phyloP scores from a whole-genome alignment of 2,797 vertebrate species.

The Pseudotriccus pelzelni region DNA sequence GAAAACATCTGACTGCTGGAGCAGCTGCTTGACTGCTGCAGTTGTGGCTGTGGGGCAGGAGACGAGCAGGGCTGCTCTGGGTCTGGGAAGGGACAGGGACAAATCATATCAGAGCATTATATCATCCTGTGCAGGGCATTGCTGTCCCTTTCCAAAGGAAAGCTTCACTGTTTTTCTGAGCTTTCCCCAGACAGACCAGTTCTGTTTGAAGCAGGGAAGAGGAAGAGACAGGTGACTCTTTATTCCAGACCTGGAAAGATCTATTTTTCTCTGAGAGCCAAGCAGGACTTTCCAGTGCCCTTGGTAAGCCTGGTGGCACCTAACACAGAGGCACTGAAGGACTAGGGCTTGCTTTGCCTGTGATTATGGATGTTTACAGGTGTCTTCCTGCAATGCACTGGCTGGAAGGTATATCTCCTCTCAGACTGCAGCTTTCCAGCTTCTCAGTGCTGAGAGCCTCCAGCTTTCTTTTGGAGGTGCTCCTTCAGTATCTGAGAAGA shows the following conservation, averaged over 20 bases:
- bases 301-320: background rate
- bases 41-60: background rate
- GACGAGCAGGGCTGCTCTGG: fast-evolving
- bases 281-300: background rate
- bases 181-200: background rate
- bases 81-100: background rate
- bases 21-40: background rate
- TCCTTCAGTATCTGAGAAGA: background rate
- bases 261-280: background rate
- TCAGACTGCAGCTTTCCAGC: background rate
- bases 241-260: background rate
- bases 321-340: background rate
- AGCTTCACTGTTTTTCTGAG: background rate
- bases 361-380: fast-evolving
- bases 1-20: background rate
- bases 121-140: background rate
- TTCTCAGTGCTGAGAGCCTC: background rate
- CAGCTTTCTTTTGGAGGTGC: background rate
- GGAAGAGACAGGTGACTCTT: background rate
- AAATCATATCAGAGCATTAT: background rate
- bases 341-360: background rate
- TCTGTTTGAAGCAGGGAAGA: background rate
- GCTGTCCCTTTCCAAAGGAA: background rate
- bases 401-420: background rate
- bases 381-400: background rate